Evolutionary conservation across 2,797 vertebrate species (phyloP).

Genomic region (Lindbergichthys nudifrons): DNA sequence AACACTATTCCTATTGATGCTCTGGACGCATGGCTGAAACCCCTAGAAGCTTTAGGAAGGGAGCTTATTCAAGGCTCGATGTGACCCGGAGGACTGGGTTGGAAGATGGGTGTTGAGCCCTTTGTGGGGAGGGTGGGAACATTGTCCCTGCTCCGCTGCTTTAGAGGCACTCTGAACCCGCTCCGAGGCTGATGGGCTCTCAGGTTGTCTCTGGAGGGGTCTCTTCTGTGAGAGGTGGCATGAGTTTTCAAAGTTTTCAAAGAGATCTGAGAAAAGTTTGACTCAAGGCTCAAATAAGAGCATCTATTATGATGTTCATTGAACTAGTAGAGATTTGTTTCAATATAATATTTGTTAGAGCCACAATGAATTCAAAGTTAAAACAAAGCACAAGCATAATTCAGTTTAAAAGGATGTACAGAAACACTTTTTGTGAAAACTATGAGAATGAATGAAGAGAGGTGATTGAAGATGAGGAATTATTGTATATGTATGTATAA

Average conservation of each 20-base stretch:
- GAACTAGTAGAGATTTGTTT: too few relatives aligned
- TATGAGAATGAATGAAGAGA: too few relatives aligned
- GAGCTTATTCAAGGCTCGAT: constrained; percentile 76
- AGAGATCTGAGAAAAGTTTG: constrained; percentile 20
- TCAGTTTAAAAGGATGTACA: too few relatives aligned
- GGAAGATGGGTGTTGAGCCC: constrained; percentile 80
- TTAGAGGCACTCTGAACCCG: constrained; percentile 70
- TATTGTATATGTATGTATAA: too few relatives aligned
- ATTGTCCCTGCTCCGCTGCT: constrained; percentile 76
- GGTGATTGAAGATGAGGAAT: too few relatives aligned
- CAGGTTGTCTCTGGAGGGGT: constrained; percentile 45
- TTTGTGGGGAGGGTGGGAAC: constrained; percentile 83
- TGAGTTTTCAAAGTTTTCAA: constrained; percentile 13
- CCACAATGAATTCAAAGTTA: too few relatives aligned
- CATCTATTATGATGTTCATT: background rate
- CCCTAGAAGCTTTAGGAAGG: constrained; percentile 79
- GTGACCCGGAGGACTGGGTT: constrained; percentile 65
- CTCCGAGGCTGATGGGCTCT: constrained; percentile 52
- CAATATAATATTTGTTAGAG: background rate
- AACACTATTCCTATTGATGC: constrained; percentile 84
- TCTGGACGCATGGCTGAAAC: constrained; percentile 78
- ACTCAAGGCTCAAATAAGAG: background rate
- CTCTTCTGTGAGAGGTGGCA: constrained; percentile 24
- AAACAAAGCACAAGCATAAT: too few relatives aligned
- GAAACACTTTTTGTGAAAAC: too few relatives aligned